phyloP scores from a whole-genome alignment of 2,113 vertebrate genomes.

The Serinus canaria region DNA sequence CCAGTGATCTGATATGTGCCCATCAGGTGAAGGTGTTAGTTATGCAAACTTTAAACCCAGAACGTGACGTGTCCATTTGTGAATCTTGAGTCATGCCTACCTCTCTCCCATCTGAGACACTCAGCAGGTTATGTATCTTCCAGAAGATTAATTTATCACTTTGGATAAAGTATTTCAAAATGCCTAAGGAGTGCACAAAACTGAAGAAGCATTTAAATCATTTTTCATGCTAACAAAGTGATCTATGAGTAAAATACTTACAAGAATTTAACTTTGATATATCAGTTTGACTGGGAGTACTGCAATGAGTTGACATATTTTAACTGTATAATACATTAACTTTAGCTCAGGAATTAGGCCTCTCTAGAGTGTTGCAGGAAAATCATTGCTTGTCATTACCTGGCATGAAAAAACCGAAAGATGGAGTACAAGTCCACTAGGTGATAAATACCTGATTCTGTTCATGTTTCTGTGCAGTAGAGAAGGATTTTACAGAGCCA shows the following conservation, averaged over 20 bases:
- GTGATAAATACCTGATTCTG: not conserved
- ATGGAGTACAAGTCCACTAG: not conserved
- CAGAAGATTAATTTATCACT: conserved; percentile 7
- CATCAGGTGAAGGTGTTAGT: not conserved
- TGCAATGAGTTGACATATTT: conserved; percentile 19
- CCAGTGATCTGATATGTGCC: not conserved
- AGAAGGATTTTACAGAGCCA: not conserved
- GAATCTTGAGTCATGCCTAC: not conserved
- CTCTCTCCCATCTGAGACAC: not conserved
- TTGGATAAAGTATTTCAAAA: conserved; percentile 41
- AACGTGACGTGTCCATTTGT: not conserved
- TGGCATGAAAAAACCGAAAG: not conserved
- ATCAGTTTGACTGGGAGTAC: conserved; percentile 22
- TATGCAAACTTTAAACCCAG: not conserved
- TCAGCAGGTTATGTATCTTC: not conserved
- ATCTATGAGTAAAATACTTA: conserved; percentile 51
- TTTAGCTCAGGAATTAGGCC: not conserved
- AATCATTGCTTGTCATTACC: not conserved
- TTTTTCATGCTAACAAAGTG: conserved; percentile 53
- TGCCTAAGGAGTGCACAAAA: conserved; percentile 1
- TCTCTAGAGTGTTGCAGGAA: not conserved
- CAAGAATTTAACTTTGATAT: conserved; percentile 40
- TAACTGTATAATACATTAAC: not conserved
- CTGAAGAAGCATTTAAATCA: conserved; percentile 42
- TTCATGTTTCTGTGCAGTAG: not conserved